Evolutionary conservation across 1,140 invertebrate genomes (phyloP), one percentile per base, ranked within the genome.

Genomic region (Hetaerina americana): DNA sequence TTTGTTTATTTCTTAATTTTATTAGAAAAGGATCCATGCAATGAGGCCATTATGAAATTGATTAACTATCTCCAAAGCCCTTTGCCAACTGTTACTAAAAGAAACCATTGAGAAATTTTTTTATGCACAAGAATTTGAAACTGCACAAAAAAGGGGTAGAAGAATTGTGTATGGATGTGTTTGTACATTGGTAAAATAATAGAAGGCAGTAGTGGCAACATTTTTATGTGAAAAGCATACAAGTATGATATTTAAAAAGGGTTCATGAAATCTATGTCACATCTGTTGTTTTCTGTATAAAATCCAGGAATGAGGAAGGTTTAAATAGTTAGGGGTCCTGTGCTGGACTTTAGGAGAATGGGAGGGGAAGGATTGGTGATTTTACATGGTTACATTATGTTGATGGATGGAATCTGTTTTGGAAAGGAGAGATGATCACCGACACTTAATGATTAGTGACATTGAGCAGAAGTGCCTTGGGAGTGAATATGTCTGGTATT

Each of bases 161-260:
- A 57, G 31, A 57, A 57, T 1, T 57, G 40, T 57, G 40, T 57
- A n/a, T 57, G 40, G 40, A n/a, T 57, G 10, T 57, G 40, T 57
- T 57, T 57, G 40, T 57, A 57, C 40, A 57, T 57, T 57, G 40
- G 40, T 57, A 57, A 57, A 57, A 57, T 57, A 57, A n/a, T 57
- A 57, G 40, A 57, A 57, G 40, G 40, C 40, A 18, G 40, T 57
- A 57, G 40, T 10, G 10, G 40, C 40, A 57, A 57, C 15, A 2
- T 57, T 57, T 57, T 57, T 10, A 57, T 57, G 40, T 57, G 40
- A 57, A n/a, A 57, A 57, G 40, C 40, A 57, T 57, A 57, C 40
- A 10, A 57, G 10, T 57, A 57, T 57, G 10, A 57, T 57, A 57
- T 57, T n/a, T n/a, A n/a, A 57, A 57, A 57, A 57, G 40, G 40